phyloP scores from a whole-genome alignment of 2,113 vertebrate genomes.

The Cygnus atratus region DNA sequence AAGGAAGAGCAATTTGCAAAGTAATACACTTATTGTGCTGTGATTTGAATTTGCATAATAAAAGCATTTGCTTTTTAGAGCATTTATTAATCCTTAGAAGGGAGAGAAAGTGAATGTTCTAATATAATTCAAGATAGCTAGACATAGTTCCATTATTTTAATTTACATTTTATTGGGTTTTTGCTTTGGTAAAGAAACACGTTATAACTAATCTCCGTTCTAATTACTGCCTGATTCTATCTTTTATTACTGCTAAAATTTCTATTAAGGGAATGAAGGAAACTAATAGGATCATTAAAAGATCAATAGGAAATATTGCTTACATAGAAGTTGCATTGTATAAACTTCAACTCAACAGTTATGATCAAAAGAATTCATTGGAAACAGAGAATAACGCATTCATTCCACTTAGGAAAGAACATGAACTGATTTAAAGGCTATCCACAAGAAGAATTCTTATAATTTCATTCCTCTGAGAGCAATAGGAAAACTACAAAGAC shows the following conservation, averaged over 20 bases:
- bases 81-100: constrained; percentile 12
- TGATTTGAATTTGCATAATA: constrained; percentile 57
- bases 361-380: constrained; percentile 35
- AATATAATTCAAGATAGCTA: constrained; percentile 56
- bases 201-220: constrained; percentile 58
- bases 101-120: constrained; percentile 17
- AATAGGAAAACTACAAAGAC: neutral
- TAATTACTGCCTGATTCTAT: constrained; percentile 59
- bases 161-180: constrained; percentile 60
- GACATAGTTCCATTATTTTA: constrained; percentile 49
- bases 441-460: neutral
- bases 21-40: constrained; percentile 21
- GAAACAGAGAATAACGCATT: neutral
- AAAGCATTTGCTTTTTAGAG: constrained; percentile 59
- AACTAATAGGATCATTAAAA: constrained; percentile 63
- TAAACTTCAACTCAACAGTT: constrained; percentile 9
- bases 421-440: constrained; percentile 27
- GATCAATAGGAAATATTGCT: constrained; percentile 67
- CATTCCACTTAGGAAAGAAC: constrained; percentile 15
- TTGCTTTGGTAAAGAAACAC: constrained; percentile 58
- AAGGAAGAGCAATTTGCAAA: constrained; percentile 51
- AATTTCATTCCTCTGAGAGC: constrained; percentile 1
- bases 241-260: constrained; percentile 69
- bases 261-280: constrained; percentile 64
- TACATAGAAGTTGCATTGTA: constrained; percentile 35